phyloP scores from a whole-genome alignment of 2,888 invertebrate genomes.

The Caenorhabditis imperialis region DNA sequence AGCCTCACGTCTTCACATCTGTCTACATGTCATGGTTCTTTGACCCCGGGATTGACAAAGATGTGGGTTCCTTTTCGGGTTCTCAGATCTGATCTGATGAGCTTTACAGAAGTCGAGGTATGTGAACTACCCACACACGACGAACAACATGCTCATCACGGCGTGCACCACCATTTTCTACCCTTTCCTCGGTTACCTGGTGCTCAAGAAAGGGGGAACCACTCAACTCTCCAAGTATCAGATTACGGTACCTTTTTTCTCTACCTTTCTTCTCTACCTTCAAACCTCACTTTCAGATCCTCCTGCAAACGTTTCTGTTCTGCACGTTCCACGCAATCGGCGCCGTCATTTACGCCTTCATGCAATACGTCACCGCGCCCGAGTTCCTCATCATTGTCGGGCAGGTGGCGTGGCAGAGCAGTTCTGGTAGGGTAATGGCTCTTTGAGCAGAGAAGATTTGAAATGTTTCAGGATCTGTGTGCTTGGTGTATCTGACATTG shows the following conservation, averaged over 20 bases:
- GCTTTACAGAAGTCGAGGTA: no score
- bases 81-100: no score
- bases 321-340: neutral
- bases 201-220: constrained; percentile 10
- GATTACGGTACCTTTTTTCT: no score
- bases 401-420: constrained; percentile 4
- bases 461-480: neutral
- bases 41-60: constrained; percentile 14
- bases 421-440: no score
- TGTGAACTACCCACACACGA: constrained; percentile 12
- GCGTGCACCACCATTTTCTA: constrained; percentile 19
- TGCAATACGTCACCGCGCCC: neutral
- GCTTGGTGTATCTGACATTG: constrained; percentile 1
- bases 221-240: constrained; percentile 19
- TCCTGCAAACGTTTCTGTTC: constrained; percentile 2
- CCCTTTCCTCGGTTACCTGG: constrained; percentile 13
- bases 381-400: neutral
- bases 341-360: constrained; percentile 8
- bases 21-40: constrained; percentile 37
- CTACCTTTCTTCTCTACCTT: no score
- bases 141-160: constrained; percentile 19
- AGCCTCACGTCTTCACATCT: constrained; percentile 26
- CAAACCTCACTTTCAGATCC: no score
- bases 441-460: no score
- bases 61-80: no score